These are phyloP conservation scores for Camelus bactrianus DNA, from an alignment of 2,113 vertebrate species.

Conservation along the genomic window DNA sequence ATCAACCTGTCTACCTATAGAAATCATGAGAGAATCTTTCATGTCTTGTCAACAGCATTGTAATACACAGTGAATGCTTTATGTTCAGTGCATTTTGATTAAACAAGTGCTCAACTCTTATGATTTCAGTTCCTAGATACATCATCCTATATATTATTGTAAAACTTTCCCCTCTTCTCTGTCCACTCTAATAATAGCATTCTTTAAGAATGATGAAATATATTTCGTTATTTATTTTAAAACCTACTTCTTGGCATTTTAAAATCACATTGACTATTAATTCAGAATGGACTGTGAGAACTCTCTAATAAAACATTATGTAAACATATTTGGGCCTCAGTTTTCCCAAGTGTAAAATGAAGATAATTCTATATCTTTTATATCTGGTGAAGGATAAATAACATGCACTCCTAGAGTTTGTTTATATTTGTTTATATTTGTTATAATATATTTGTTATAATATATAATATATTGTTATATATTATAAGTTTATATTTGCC, in stretches of 20 bases:
- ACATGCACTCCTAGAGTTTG: neutral
- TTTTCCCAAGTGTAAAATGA: neutral
- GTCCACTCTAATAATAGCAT: slow-evolving; percentile 1
- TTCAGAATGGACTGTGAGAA: neutral
- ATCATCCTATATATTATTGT: neutral
- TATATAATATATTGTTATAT: too few species aligned
- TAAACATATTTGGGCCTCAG: neutral
- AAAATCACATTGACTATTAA: neutral
- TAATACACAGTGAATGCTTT: neutral
- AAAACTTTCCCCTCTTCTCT: neutral
- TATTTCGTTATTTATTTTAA: slow-evolving; percentile 60
- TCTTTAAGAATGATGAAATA: slow-evolving; percentile 20
- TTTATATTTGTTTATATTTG: too few species aligned
- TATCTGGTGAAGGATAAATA: neutral
- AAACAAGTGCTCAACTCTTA: neutral
- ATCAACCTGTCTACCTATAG: neutral
- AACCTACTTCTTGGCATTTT: slow-evolving; percentile 14
- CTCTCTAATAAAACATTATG: neutral
- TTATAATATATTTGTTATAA: too few species aligned
- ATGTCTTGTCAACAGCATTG: neutral
- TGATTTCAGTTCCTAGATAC: slow-evolving; percentile 20
- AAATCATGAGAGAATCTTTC: neutral
- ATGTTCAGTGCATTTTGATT: neutral
- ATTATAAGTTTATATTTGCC: neutral
- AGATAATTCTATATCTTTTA: neutral